phyloP scores from a whole-genome alignment of 2,888 invertebrate genomes.

The Agrochola litura region DNA sequence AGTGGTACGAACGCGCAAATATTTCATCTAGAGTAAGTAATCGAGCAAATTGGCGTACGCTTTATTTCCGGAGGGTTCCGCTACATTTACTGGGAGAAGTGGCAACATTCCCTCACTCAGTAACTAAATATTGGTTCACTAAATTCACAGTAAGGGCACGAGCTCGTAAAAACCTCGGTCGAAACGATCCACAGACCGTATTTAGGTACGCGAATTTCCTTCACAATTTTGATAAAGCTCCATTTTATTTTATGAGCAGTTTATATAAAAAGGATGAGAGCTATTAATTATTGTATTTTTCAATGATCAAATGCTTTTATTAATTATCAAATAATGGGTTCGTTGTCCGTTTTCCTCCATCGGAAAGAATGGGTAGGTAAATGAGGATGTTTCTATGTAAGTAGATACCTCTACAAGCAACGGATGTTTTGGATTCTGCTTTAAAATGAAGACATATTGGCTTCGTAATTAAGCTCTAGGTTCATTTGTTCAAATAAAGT shows the following conservation, averaged over 20 bases:
- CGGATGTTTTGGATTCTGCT: background rate
- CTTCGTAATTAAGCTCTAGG: slow-evolving; percentile 5
- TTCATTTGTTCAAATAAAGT: background rate
- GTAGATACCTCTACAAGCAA: background rate
- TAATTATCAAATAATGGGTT: background rate
- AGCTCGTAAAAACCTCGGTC: slow-evolving; percentile 58
- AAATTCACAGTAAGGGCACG: slow-evolving; percentile 61
- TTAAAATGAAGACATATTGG: background rate
- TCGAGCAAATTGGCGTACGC: slow-evolving; percentile 71
- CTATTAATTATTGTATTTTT: slow-evolving; percentile 10
- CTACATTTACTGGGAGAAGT: slow-evolving; percentile 72
- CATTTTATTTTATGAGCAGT: slow-evolving; percentile 38
- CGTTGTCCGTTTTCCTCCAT: background rate
- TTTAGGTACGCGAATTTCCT: slow-evolving; percentile 52
- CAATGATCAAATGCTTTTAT: background rate
- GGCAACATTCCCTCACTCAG: slow-evolving; percentile 68
- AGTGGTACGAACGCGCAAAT: slow-evolving; percentile 63
- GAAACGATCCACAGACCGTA: slow-evolving; percentile 34
- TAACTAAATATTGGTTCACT: slow-evolving; percentile 81
- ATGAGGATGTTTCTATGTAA: slow-evolving; percentile 1
- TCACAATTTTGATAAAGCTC: slow-evolving; percentile 39
- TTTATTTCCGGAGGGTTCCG: slow-evolving; percentile 73
- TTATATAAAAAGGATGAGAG: slow-evolving; percentile 19
- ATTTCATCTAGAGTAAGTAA: slow-evolving; percentile 73
- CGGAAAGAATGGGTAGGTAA: background rate